phyloP scores from a whole-genome alignment of 2,797 vertebrate species.

The Gallinago nigripennis region DNA sequence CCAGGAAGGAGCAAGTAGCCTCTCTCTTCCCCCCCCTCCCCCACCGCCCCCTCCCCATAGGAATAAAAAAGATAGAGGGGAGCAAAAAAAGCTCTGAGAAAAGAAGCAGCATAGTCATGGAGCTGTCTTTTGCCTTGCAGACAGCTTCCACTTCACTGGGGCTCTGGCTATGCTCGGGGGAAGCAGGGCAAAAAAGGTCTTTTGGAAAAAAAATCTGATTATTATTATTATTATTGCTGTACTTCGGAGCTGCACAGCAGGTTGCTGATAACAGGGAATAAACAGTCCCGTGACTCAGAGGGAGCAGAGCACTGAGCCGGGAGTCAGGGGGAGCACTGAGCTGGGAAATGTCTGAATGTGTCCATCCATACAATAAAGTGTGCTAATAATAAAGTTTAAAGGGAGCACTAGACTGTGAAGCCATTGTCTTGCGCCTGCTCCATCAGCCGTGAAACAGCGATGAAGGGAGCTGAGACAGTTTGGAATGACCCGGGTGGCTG shows the following conservation, averaged over 20 bases:
- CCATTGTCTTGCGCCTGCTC: not conserved
- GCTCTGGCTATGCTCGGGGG: not conserved
- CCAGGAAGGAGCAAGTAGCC: not conserved
- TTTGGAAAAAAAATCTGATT: not conserved
- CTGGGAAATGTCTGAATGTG: not conserved
- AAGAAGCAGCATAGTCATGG: not conserved
- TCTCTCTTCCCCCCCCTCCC: not conserved
- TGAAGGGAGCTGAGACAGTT: not conserved
- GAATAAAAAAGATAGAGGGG: not conserved
- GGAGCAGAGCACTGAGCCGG: not conserved
- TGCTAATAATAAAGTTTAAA: slow-evolving; percentile 41
- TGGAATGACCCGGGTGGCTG: not conserved
- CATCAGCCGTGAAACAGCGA: not conserved
- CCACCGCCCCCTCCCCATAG: no score
- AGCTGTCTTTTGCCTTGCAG: not conserved
- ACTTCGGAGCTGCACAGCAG: not conserved
- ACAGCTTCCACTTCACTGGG: not conserved
- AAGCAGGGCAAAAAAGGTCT: not conserved
- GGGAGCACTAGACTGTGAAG: not conserved
- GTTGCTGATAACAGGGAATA: not conserved
- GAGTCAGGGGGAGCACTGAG: not conserved
- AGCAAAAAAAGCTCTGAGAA: not conserved
- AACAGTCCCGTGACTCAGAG: not conserved
- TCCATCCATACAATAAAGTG: not conserved
- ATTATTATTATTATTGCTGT: not conserved